These are phyloP conservation scores for Tetranychus piercei DNA, from an alignment of 2,888 invertebrate genomes.

Conservation along the genomic window DNA sequence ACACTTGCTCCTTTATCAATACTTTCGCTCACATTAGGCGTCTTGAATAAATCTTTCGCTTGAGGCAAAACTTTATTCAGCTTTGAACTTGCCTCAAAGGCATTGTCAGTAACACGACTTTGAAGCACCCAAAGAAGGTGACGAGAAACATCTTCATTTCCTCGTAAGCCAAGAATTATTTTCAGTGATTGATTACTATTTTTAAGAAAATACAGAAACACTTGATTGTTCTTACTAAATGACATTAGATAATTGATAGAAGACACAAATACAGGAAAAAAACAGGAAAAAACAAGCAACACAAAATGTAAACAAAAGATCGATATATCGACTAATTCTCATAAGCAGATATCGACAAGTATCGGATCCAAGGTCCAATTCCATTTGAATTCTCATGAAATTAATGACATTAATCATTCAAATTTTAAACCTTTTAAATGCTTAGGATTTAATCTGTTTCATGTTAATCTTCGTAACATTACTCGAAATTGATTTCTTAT, in stretches of 20 bases:
- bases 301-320: neutral
- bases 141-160: neutral
- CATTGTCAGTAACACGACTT: neutral
- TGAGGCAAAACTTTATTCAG: neutral
- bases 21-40: neutral
- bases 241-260: neutral
- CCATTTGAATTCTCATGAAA: no score
- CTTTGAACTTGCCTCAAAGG: neutral
- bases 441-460: no score
- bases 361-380: no score
- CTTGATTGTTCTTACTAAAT: neutral
- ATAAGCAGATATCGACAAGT: no score
- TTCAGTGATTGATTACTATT: neutral
- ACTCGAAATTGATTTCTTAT: no score
- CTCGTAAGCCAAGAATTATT: conserved; percentile 2
- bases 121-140: neutral
- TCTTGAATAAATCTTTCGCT: neutral
- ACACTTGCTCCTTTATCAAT: neutral
- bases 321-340: no score
- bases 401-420: no score
- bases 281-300: neutral
- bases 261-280: neutral
- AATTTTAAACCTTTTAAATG: no score
- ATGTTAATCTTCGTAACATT: no score
- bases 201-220: neutral